Evolutionary conservation across 1,140 invertebrate species (phyloP).

Genomic region (Metopolophium dirhodum): DNA sequence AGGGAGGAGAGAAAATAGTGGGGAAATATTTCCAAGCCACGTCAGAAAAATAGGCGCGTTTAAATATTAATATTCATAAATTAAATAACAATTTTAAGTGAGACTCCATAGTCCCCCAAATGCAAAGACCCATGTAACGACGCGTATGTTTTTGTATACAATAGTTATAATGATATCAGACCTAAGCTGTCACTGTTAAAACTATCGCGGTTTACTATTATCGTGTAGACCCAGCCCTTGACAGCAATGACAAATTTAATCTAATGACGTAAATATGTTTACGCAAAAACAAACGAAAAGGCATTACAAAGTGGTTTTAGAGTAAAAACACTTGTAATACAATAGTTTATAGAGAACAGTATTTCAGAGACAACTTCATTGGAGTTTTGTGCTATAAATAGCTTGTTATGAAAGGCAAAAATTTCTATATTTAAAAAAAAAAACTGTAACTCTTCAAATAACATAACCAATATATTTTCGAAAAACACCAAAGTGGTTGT

Average conservation of each 20-base stretch:
- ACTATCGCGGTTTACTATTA: neutral
- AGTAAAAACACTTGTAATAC: neutral
- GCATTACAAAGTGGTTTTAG: neutral
- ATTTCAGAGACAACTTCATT: neutral
- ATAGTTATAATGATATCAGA: neutral
- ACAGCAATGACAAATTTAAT: neutral
- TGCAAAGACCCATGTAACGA: neutral
- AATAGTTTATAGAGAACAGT: neutral
- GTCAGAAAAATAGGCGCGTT: neutral
- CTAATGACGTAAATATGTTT: neutral
- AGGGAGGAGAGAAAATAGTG: rapidly evolving
- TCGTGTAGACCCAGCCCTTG: neutral
- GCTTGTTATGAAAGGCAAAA: neutral
- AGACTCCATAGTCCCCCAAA: neutral
- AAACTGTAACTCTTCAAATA: too few relatives aligned
- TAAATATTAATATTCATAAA: neutral
- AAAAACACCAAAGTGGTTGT: neutral
- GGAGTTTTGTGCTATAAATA: neutral
- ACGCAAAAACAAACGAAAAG: neutral
- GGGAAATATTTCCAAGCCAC: neutral
- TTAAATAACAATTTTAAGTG: neutral
- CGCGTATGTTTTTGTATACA: neutral
- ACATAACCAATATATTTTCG: neutral
- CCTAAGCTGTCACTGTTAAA: neutral
- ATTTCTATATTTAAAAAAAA: too few relatives aligned